Conservation (phyloP, 2,797 vertebrate species). For the Vultur gryphus region DNA sequence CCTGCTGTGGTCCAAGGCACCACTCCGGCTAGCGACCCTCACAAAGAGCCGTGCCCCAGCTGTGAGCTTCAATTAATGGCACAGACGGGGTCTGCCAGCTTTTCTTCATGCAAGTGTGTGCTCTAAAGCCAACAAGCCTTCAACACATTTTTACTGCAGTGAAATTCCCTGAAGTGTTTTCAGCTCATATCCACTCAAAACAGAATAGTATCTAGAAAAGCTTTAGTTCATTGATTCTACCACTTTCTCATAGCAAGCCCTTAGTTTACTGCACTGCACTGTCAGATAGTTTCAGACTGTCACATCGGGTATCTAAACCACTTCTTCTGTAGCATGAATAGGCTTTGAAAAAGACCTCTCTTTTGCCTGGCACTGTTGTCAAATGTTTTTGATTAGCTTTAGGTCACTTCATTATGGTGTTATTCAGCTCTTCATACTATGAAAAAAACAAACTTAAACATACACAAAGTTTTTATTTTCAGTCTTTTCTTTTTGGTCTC, state of each 20-base stretch:
- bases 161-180: background rate
- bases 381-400: background rate
- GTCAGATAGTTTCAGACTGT: background rate
- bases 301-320: background rate
- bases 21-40: fast-evolving
- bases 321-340: background rate
- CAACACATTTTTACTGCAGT: fast-evolving
- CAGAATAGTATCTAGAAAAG: background rate
- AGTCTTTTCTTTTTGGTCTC: background rate
- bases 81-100: fast-evolving
- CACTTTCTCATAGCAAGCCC: background rate
- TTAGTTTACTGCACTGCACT: background rate
- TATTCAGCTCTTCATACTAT: background rate
- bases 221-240: background rate
- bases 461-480: background rate
- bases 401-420: background rate
- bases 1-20: background rate
- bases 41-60: background rate
- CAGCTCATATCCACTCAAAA: background rate
- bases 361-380: background rate
- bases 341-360: background rate
- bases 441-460: background rate
- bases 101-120: fast-evolving
- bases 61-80: background rate
- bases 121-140: background rate